These are phyloP conservation scores for Periophthalmodon schlosseri DNA, from an alignment of 2,113 vertebrate genomes.

Conservation along the genomic window DNA sequence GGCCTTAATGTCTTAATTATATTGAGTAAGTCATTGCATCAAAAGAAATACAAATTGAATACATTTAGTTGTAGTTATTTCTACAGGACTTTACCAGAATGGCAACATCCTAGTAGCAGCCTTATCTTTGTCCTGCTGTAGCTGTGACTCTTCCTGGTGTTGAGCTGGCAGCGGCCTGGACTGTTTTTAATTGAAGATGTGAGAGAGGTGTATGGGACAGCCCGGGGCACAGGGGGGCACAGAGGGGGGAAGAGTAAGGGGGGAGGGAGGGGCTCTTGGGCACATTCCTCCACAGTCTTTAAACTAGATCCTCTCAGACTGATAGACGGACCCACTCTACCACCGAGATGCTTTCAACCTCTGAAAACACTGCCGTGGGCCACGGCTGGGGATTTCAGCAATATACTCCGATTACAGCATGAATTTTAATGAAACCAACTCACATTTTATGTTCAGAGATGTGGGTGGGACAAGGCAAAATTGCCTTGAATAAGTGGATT, in stretches of 20 bases:
- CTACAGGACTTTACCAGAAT: too few species aligned
- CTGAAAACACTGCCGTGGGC: constrained; percentile 50
- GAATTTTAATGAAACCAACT: constrained; percentile 30
- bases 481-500: not conserved
- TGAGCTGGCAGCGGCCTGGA: constrained; percentile 31
- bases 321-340: constrained; percentile 56
- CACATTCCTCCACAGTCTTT: constrained; percentile 57
- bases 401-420: constrained; percentile 13
- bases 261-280: constrained; percentile 49
- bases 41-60: too few species aligned
- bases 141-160: constrained; percentile 6
- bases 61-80: too few species aligned
- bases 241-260: not conserved
- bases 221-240: constrained; percentile 33
- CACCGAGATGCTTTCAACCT: constrained; percentile 47
- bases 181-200: constrained; percentile 65
- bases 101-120: too few species aligned
- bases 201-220: constrained; percentile 42
- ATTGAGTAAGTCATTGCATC: too few species aligned
- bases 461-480: not conserved
- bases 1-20: too few species aligned
- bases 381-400: constrained; percentile 54
- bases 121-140: not conserved
- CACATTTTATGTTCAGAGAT: not conserved
- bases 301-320: constrained; percentile 59